Percentiles rank a stretch among this genome's conserved stretches.
Evolutionary conservation across 2,797 vertebrate genomes (phyloP).

Genomic region (Smutsia gigantea): DNA sequence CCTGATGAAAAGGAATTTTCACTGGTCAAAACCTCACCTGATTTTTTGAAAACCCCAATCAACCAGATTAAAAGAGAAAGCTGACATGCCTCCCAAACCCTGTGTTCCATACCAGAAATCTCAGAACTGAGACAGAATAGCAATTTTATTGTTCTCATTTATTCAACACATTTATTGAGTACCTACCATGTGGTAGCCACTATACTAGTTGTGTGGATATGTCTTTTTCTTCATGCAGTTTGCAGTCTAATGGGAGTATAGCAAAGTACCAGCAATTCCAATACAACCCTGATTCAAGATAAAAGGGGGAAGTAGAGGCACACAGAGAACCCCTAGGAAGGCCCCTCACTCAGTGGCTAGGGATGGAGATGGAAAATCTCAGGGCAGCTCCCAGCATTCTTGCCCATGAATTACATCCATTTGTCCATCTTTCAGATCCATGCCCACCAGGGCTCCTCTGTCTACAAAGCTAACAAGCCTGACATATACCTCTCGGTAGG

Average conservation of each 20-base stretch:
- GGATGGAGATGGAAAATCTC: not conserved
- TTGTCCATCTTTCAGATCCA: not conserved
- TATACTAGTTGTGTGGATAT: not conserved
- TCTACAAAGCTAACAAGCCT: not conserved
- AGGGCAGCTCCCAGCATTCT: not conserved
- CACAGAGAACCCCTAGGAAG: not conserved
- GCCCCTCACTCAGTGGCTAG: not conserved
- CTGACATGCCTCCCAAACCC: conserved; percentile 63
- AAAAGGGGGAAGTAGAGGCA: not conserved
- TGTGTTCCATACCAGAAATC: conserved; percentile 11
- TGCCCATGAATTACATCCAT: not conserved
- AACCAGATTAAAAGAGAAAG: conserved; percentile 79
- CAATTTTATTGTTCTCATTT: not conserved
- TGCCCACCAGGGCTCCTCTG: not conserved
- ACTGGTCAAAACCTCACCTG: conserved; percentile 75
- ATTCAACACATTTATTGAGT: not conserved
- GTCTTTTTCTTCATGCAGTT: not conserved
- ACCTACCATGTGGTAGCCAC: not conserved
- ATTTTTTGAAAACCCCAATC: conserved; percentile 77
- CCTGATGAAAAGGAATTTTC: conserved; percentile 74
- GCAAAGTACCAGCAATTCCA: not conserved
- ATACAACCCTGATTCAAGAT: not conserved
- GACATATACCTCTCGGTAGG: too few relatives aligned
- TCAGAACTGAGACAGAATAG: not conserved
- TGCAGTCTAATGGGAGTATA: not conserved